Conservation (phyloP, 2,888 invertebrate species). For the Microctonus aethiopoides region DNA sequence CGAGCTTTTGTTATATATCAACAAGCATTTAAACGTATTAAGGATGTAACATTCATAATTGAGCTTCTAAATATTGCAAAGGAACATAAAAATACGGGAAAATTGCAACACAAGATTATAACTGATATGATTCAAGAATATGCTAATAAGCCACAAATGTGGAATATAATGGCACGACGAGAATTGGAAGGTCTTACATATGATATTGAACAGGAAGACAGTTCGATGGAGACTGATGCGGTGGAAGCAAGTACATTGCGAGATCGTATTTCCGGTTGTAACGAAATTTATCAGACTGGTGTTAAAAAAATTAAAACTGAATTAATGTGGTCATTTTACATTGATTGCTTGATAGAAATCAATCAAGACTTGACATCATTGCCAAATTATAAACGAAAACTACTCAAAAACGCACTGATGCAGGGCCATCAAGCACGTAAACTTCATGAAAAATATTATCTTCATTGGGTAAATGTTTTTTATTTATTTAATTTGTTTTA, state of each 20-base stretch:
- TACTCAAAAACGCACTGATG: slow-evolving; percentile 69
- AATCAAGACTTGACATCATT: slow-evolving; percentile 67
- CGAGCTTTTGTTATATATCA: slow-evolving; percentile 73
- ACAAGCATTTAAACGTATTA: slow-evolving; percentile 72
- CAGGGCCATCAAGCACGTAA: slow-evolving; percentile 68
- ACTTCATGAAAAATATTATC: slow-evolving; percentile 69
- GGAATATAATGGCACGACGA: slow-evolving; percentile 73
- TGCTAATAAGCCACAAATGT: slow-evolving; percentile 70
- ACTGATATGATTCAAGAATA: slow-evolving; percentile 69
- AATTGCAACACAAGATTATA: slow-evolving; percentile 71
- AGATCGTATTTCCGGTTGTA: slow-evolving; percentile 67
- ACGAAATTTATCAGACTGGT: slow-evolving; percentile 69
- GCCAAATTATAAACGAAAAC: slow-evolving; percentile 68
- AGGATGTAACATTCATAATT: slow-evolving; percentile 71
- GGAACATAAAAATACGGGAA: slow-evolving; percentile 71
- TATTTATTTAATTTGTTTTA: too few relatives aligned
- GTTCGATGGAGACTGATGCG: slow-evolving; percentile 49
- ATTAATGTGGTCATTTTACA: slow-evolving; percentile 71
- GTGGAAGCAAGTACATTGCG: slow-evolving; percentile 58
- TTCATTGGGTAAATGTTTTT: slow-evolving; percentile 64
- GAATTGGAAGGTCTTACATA: slow-evolving; percentile 69
- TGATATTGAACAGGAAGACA: slow-evolving; percentile 47
- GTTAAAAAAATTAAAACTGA: slow-evolving; percentile 68
- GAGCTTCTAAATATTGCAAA: slow-evolving; percentile 72
- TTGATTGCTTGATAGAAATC: slow-evolving; percentile 71